These are phyloP conservation scores for Uropetala carovei DNA, from an alignment of 2,888 invertebrate species.

Conservation along the genomic window DNA sequence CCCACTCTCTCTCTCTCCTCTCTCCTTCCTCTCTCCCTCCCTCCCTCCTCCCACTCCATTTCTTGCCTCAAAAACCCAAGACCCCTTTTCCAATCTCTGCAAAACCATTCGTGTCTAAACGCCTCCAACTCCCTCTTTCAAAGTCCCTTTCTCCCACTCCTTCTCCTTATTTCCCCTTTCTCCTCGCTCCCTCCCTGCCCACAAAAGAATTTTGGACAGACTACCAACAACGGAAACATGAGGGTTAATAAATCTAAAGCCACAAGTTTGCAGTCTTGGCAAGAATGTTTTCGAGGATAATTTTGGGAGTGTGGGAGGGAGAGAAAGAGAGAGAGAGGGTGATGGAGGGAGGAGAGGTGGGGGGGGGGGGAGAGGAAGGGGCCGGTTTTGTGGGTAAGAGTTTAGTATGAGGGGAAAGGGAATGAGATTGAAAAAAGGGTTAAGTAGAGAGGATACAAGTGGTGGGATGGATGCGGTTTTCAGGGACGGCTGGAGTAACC, in stretches of 20 bases:
- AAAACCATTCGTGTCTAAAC: neutral
- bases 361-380: neutral
- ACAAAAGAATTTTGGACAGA: constrained; percentile 49
- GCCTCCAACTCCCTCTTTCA: no score
- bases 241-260: constrained; percentile 57
- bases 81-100: constrained; percentile 32
- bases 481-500: neutral
- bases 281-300: constrained; percentile 57
- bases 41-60: neutral
- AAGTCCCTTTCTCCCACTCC: neutral
- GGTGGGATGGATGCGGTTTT: constrained; percentile 5
- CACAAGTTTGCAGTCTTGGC: constrained; percentile 41
- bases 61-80: neutral
- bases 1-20: neutral
- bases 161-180: neutral
- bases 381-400: no score
- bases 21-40: neutral
- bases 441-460: neutral
- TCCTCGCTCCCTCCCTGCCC: neutral
- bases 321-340: neutral
- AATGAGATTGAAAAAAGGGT: neutral
- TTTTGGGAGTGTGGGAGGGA: neutral
- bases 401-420: no score
- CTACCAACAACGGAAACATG: constrained; percentile 49
- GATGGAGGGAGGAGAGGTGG: neutral